Base-by-base conservation (phyloP, 2,888 invertebrate genomes). In the Drosophila yooni region DNA sequence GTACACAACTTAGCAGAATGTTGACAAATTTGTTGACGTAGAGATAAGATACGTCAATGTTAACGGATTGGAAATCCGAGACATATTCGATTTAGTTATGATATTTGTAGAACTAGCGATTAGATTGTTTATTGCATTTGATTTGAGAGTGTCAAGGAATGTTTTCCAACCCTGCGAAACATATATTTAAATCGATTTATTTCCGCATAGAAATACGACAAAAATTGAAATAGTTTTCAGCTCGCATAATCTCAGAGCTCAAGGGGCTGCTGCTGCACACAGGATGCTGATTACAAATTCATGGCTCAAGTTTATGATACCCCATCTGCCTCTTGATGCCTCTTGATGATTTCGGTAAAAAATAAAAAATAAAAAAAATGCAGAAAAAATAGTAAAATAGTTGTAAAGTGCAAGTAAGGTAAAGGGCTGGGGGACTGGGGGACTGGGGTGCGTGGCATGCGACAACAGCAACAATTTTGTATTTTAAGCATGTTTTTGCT, bases 391-490 rank as follows among this genome's bases (percentile, higher is more conserved):
- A 18, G 34, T 50, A 54, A 81, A 76, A 75, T 83, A 69, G 76
- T 76, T 87, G 74, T 53, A 78, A 86, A 82, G 70, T 84, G 76
- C 74, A 76, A 70, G 64, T 65, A 63, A 72, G 76, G 64, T 63
- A 71, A 67, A 70, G 0, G 50, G 52, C 52, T 56, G 46, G 25
- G 13, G 11, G 27, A 31, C 21, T 21, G 31, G n/a, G 53, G 29
- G 60, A 48, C 51, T 54, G 40, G 40, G 21, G 25, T 59, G 54
- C 50, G 33, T 46, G 48, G 53, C 64, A 59, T 57, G 74, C 74
- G 78, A 78, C 70, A 79, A 67, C 70, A 76, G 66, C 68, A 68
- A 68, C 68, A 68, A 68, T 64, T 48, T 51, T 59, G 40, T 40
- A 7, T 27, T 46, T 18, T n/a, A 40, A 15, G n/a, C 25, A 53